Base-by-base conservation (phyloP, 2,113 vertebrate species). In the Carlito syrichta region DNA sequence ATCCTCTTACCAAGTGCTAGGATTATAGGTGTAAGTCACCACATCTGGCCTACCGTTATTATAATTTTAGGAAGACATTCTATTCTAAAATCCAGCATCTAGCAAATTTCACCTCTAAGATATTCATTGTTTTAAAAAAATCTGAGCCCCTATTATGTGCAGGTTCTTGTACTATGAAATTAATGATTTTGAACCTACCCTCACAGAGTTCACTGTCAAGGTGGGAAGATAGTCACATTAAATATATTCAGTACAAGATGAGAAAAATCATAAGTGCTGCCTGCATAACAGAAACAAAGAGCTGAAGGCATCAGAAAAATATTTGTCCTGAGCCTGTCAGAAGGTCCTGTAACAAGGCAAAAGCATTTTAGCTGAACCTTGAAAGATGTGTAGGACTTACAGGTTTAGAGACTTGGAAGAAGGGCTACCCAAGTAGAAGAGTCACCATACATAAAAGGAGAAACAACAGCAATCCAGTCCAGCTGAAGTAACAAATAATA, bases 31-130 rank as follows among this genome's bases (percentile, higher is more conserved):
- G n/a, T n/a, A n/a, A n/a, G n/a, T n/a, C n/a, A n/a, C n/a, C n/a
- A n/a, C n/a, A n/a, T n/a, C n/a, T n/a, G n/a, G n/a, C n/a, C n/a
- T n/a, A n/a, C n/a, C n/a, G n/a, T 23, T 60, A 74, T 56, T 38
- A 0, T 63, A 77, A 82, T 94, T 91, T 84, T 73, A 92, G 52
- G 62, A 23, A 84, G 2, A 40, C 4, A 56, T 62, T 62, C n/a
- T n/a, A n/a, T n/a, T n/a, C 45, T 69, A 94, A 92, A 97, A 92
- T 56, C 45, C 43, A 90, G 38, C 17, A 95, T 30, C 52, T 83
- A 69, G 38, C 30, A 86, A 89, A 89, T 50, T 88, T 87, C 52
- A 86, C 69, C 56, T 73, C 48, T n/a, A n/a, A n/a, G n/a, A n/a
- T n/a, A n/a, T n/a, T n/a, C 22, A 82, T 52, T 91, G 62, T 50